These are phyloP conservation scores for Helicoverpa assulta DNA, from an alignment of 2,888 invertebrate species.

Conservation along the genomic window DNA sequence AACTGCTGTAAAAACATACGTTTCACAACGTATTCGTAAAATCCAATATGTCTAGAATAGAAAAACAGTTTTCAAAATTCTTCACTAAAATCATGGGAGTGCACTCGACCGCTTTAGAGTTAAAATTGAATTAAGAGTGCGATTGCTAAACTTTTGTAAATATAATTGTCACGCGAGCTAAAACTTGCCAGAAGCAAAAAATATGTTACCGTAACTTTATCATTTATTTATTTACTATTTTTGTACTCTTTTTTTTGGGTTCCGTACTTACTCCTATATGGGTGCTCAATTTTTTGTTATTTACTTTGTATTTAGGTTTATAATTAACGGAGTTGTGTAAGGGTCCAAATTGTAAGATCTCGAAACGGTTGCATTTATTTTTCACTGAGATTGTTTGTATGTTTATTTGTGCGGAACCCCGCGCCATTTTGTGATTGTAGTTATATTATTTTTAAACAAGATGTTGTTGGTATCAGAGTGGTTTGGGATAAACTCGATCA, in stretches of 20 bases:
- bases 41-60: slow-evolving; percentile 1
- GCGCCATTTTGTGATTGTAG: slow-evolving; percentile 27
- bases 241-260: slow-evolving; percentile 43
- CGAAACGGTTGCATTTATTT: slow-evolving; percentile 52
- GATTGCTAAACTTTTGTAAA: slow-evolving; percentile 35
- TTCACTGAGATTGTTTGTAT: slow-evolving; percentile 17
- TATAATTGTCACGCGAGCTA: slow-evolving; percentile 29
- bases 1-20: slow-evolving; percentile 11
- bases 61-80: not conserved
- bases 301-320: slow-evolving; percentile 27
- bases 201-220: slow-evolving; percentile 55
- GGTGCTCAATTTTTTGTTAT: slow-evolving; percentile 29
- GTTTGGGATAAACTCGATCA: not conserved
- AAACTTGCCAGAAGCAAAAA: slow-evolving; percentile 61
- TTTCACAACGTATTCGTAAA: not conserved
- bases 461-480: slow-evolving; percentile 8
- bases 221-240: slow-evolving; percentile 7
- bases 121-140: slow-evolving; percentile 21
- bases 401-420: slow-evolving; percentile 41
- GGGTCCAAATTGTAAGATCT: slow-evolving; percentile 62
- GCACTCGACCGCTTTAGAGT: slow-evolving; percentile 29
- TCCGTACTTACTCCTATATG: slow-evolving; percentile 33
- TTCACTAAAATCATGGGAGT: not conserved
- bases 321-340: slow-evolving; percentile 26
- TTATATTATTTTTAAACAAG: slow-evolving; percentile 15